phyloP scores from a whole-genome alignment of 2,113 vertebrate species.

The Spermophilus dauricus region DNA sequence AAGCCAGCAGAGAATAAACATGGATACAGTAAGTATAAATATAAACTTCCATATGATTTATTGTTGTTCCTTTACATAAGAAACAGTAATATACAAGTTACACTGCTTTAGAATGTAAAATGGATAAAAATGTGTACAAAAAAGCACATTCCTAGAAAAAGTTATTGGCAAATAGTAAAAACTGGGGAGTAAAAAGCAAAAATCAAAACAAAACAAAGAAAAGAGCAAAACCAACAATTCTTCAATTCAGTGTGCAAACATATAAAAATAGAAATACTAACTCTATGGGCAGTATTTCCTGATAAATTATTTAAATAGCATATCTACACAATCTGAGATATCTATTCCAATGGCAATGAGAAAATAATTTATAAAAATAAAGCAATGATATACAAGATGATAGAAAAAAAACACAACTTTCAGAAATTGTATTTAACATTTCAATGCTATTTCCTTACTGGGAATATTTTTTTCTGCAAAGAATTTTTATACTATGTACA shows the following conservation, averaged over 20 bases:
- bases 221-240: conserved; percentile 90
- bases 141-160: conserved; percentile 91
- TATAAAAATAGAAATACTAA: conserved; percentile 99
- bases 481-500: conserved; percentile 96
- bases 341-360: conserved; percentile 93
- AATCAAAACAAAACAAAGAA: conserved; percentile 86
- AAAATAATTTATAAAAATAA: conserved; percentile 99
- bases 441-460: conserved; percentile 91
- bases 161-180: conserved; percentile 91
- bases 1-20: conserved; percentile 49
- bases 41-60: conserved; percentile 89
- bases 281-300: conserved; percentile 95
- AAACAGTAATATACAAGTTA: conserved; percentile 89
- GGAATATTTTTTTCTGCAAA: conserved; percentile 90
- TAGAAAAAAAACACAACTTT: conserved; percentile 89
- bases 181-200: conserved; percentile 87
- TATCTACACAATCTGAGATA: conserved; percentile 97
- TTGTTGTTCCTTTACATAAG: conserved; percentile 89
- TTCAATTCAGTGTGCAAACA: conserved; percentile 99
- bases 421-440: conserved; percentile 90
- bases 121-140: conserved; percentile 96
- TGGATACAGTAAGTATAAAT: conserved; percentile 81
- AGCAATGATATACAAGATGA: conserved; percentile 92
- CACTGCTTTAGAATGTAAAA: conserved; percentile 91
- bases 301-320: conserved; percentile 99